Base-by-base conservation (phyloP, 2,797 vertebrate species). In the Eulemur mongoz region DNA sequence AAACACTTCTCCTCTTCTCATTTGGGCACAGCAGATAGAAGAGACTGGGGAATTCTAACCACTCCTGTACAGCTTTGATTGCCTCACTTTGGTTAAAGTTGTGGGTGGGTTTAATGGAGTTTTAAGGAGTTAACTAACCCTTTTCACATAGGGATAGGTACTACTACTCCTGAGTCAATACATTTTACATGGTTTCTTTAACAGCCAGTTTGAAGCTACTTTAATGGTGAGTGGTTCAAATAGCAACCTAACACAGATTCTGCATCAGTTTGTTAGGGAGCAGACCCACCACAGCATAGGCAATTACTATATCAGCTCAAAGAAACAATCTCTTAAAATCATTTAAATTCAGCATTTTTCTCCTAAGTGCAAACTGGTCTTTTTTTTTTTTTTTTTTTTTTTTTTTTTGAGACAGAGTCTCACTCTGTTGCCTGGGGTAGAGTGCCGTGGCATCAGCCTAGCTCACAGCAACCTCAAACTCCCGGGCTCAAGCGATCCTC, bases 261-360 rank as follows among this genome's bases (percentile, higher is more conserved):
- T 88, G 18, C 30, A 72, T 82, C 52, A 57, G 0, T 89, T 95
- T 82, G 15, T 67, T 83, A 52, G 65, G n/a, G 50, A 63, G 23
- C 79, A 72, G 78, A 85, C 40, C 32, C 52, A 57, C 9, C 54
- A 57, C 54, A 88, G n/a, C 22, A 70, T 25, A 94, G 25, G 43
- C 72, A 83, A 43, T 70, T 79, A 87, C 78, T 75, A 0, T 92
- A n/a, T 52, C 8, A 67, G 27, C 50, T 84, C 30, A 59, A 85
- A 95, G 30, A 95, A 94, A 61, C 4, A 35, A 3, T 59, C 45
- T 91, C 76, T 87, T 69, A 91, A 94, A 94, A 63, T 67, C 63
- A 50, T 43, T 85, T 72, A 88, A 72, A 12, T 81, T 94, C 23
- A 81, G 79, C 52, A 35, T 38, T 23, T 70, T 72, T 54, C 30